Evolutionary conservation across 1,140 invertebrate genomes (phyloP).

Genomic region (Antheraea mylitta): DNA sequence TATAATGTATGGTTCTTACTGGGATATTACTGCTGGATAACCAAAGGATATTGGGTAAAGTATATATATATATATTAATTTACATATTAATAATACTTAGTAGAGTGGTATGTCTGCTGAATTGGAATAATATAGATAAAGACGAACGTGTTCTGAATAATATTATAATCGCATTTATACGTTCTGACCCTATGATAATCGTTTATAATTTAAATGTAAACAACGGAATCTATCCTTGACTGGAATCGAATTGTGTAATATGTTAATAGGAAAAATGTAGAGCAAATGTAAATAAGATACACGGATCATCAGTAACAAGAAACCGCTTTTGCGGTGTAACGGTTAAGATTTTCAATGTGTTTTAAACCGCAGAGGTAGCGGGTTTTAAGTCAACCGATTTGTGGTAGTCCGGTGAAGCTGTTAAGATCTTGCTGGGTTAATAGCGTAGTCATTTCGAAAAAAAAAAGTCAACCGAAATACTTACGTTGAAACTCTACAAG

Average conservation of each 20-base stretch:
- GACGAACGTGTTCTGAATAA: neutral
- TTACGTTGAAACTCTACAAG: too few species aligned
- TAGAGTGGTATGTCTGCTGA: too few species aligned
- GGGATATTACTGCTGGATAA: too few species aligned
- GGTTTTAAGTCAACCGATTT: too few species aligned
- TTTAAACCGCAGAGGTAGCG: neutral
- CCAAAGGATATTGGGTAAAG: too few species aligned
- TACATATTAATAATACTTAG: neutral
- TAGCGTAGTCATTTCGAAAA: too few species aligned
- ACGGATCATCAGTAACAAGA: neutral
- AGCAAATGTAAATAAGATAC: constrained; percentile 4
- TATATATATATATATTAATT: too few species aligned
- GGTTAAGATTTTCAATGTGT: neutral
- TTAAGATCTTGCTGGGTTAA: too few species aligned
- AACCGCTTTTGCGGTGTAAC: neutral
- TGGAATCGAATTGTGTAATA: constrained; percentile 1
- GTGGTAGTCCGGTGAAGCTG: too few species aligned
- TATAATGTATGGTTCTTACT: too few species aligned
- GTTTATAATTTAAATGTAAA: constrained; percentile 19
- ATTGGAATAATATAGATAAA: neutral
- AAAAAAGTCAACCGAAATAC: too few species aligned
- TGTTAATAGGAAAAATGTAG: constrained; percentile 3
- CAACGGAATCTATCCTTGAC: constrained; percentile 20
- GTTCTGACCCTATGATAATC: constrained; percentile 14
- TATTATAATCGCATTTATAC: neutral